phyloP scores from a whole-genome alignment of 2,888 invertebrate genomes.

The Synergus japonicus region DNA sequence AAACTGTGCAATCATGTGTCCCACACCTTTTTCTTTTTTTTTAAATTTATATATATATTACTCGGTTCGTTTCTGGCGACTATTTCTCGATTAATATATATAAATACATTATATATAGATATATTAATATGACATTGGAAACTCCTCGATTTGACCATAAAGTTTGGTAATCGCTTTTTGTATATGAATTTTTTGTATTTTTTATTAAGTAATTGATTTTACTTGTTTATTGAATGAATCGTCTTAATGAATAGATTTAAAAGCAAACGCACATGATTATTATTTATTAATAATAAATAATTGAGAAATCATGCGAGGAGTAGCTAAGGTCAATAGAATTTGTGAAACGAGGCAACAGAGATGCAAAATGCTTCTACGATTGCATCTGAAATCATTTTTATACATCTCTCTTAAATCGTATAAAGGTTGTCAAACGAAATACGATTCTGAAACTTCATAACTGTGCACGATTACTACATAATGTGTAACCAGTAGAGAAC shows the following conservation, averaged over 20 bases:
- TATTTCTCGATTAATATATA: constrained; percentile 33
- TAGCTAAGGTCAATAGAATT: constrained; percentile 30
- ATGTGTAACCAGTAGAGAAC: constrained; percentile 35
- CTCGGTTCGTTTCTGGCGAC: constrained; percentile 8
- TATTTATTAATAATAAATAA: neutral
- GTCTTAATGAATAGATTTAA: neutral
- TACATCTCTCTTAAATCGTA: constrained; percentile 27
- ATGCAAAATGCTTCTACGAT: constrained; percentile 29
- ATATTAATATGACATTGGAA: constrained; percentile 30
- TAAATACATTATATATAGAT: constrained; percentile 31
- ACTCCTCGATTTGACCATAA: constrained; percentile 53
- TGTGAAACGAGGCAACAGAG: constrained; percentile 1
- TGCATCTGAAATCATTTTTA: constrained; percentile 36
- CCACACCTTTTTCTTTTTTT: neutral
- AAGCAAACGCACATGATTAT: neutral
- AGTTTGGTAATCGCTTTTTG: constrained; percentile 1
- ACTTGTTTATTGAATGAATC: neutral
- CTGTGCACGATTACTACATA: constrained; percentile 27
- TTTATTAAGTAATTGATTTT: neutral
- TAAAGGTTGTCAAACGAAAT: neutral
- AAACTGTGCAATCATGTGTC: constrained; percentile 23
- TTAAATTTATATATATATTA: neutral
- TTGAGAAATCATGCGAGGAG: constrained; percentile 18
- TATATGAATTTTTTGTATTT: neutral
- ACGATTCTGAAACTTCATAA: constrained; percentile 22